Evolutionary conservation across 2,113 vertebrate genomes (phyloP).

Genomic region (Gnathonemus longibarbis): DNA sequence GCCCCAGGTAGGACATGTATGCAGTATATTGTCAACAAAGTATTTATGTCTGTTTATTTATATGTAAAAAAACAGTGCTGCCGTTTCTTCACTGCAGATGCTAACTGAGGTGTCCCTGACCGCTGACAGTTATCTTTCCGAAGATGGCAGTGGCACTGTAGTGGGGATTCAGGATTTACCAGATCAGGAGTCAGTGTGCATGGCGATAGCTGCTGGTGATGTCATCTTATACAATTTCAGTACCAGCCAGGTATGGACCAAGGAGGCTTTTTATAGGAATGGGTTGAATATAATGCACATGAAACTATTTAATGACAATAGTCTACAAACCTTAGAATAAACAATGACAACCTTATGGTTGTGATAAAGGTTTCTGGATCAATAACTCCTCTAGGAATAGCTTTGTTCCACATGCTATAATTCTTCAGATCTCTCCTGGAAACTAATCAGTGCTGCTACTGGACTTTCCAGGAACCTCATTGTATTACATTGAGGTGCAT

Average conservation of each 20-base stretch:
- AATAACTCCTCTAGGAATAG: neutral
- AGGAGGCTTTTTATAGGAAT: neutral
- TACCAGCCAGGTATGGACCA: conserved; percentile 64
- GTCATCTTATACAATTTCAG: conserved; percentile 76
- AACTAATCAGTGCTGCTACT: neutral
- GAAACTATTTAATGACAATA: neutral
- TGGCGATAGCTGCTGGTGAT: conserved; percentile 80
- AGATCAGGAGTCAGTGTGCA: conserved; percentile 77
- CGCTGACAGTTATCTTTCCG: conserved; percentile 66
- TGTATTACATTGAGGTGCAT: neutral
- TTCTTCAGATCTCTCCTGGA: neutral
- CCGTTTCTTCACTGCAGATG: conserved; percentile 53
- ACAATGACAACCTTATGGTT: neutral
- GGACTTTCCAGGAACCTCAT: neutral
- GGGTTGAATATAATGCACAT: neutral
- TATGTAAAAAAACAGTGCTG: too few relatives aligned
- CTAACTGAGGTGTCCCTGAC: conserved; percentile 68
- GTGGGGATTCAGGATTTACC: conserved; percentile 80
- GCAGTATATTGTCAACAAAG: neutral
- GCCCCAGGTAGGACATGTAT: neutral
- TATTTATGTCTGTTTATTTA: neutral
- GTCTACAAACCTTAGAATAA: neutral
- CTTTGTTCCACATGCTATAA: neutral
- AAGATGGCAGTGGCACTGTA: conserved; percentile 72
- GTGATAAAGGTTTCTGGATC: neutral